A percentile compares a stretch with the other conserved stretches of the same genome.
These are phyloP conservation scores for Muraenolepis orangiensis DNA, from an alignment of 2,797 vertebrate genomes.

Conservation along the genomic window DNA sequence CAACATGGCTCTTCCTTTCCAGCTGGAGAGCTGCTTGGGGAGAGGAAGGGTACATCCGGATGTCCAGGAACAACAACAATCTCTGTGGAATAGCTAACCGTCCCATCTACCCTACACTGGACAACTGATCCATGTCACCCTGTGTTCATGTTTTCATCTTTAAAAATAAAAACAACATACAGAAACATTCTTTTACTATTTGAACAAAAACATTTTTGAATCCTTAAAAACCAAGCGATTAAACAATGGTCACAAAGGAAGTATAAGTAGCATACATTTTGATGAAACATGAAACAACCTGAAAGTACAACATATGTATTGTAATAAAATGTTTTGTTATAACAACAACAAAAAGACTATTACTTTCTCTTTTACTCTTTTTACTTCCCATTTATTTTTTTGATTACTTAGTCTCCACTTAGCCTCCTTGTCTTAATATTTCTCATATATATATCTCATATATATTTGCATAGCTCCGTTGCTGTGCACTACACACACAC, in stretches of 20 bases:
- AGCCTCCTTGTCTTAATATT: neutral
- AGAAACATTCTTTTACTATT: too few species aligned
- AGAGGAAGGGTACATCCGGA: slow-evolving; percentile 65
- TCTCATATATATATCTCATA: too few species aligned
- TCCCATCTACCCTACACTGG: slow-evolving; percentile 53
- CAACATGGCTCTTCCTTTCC: slow-evolving; percentile 4
- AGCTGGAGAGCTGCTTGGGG: slow-evolving; percentile 71
- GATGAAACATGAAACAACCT: neutral
- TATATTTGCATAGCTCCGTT: neutral
- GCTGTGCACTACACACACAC: neutral
- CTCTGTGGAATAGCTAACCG: slow-evolving; percentile 58
- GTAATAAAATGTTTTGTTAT: neutral
- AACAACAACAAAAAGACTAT: neutral
- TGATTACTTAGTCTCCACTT: neutral
- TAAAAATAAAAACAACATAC: neutral
- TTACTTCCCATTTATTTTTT: neutral
- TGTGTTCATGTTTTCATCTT: neutral
- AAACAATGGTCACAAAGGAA: neutral
- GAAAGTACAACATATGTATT: neutral
- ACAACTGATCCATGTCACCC: neutral
- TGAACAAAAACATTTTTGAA: too few species aligned
- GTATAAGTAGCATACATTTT: neutral
- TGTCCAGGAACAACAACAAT: slow-evolving; percentile 65
- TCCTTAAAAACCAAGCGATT: neutral
- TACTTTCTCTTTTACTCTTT: too few species aligned